Percentiles rank a stretch among this genome's conserved stretches.
These are phyloP conservation scores for Aphidius gifuensis DNA, from an alignment of 1,140 invertebrate species.

Conservation along the genomic window DNA sequence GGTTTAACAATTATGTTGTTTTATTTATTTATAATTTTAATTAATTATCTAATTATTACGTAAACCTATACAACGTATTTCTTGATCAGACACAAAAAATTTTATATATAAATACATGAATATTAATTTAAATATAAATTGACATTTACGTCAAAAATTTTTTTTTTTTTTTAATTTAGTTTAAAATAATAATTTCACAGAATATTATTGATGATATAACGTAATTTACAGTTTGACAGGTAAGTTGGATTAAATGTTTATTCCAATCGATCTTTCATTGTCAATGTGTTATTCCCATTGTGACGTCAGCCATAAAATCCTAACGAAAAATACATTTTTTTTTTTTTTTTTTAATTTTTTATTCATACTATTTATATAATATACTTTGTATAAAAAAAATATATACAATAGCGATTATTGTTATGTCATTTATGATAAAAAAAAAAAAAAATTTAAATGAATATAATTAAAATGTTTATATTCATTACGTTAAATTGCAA, in stretches of 20 bases:
- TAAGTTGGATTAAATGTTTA: slow-evolving; percentile 22
- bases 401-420: not conserved
- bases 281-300: slow-evolving; percentile 30
- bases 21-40: slow-evolving; percentile 39
- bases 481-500: slow-evolving; percentile 14
- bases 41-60: slow-evolving; percentile 5
- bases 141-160: too few species aligned
- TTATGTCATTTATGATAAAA: not conserved
- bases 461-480: not conserved
- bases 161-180: too few species aligned
- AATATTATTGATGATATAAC: too few species aligned
- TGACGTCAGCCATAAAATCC: slow-evolving; percentile 37
- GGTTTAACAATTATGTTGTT: slow-evolving; percentile 54
- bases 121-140: not conserved
- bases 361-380: not conserved
- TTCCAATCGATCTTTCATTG: slow-evolving; percentile 22
- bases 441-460: not conserved
- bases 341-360: slow-evolving; percentile 9
- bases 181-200: too few species aligned
- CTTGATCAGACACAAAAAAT: slow-evolving; percentile 17
- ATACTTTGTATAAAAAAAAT: slow-evolving; percentile 1
- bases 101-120: slow-evolving; percentile 6
- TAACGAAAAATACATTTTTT: slow-evolving; percentile 25
- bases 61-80: slow-evolving; percentile 45
- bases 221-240: slow-evolving; percentile 9